Conservation (phyloP, 2,797 vertebrate genomes). For the Cygnus olor region DNA sequence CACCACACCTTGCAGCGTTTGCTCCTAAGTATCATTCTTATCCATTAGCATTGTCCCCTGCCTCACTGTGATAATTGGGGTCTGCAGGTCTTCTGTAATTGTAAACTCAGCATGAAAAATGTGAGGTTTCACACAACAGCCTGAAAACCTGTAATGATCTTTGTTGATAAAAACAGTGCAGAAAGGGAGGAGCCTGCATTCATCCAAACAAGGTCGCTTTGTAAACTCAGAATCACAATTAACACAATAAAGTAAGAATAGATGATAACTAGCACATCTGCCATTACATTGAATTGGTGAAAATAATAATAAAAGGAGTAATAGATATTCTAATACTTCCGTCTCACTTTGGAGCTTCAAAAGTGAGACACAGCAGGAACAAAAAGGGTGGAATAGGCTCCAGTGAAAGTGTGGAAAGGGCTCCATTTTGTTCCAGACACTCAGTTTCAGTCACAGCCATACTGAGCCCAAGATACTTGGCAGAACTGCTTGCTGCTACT, state of each 20-base stretch:
- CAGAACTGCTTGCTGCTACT: not conserved
- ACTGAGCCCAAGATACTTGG: not conserved
- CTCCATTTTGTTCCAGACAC: not conserved
- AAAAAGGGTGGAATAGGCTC: not conserved
- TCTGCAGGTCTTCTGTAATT: not conserved
- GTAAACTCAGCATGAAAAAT: not conserved
- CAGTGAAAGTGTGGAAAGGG: not conserved
- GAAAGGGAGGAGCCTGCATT: not conserved
- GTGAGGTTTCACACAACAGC: not conserved
- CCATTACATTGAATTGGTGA: not conserved
- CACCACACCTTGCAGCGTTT: not conserved
- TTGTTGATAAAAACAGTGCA: not conserved
- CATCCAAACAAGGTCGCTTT: not conserved
- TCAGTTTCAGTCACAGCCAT: not conserved
- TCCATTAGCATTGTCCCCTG: not conserved
- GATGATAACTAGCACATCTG: not conserved
- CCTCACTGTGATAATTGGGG: conserved; percentile 7
- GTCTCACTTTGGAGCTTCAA: not conserved
- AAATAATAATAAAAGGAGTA: not conserved
- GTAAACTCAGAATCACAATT: not conserved
- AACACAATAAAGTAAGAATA: not conserved
- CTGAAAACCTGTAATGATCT: not conserved
- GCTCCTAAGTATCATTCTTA: not conserved
- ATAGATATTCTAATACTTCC: not conserved
- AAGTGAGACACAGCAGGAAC: not conserved